Evolutionary conservation across 2,888 invertebrate species (phyloP).

Genomic region (Cheilosia impressa): DNA sequence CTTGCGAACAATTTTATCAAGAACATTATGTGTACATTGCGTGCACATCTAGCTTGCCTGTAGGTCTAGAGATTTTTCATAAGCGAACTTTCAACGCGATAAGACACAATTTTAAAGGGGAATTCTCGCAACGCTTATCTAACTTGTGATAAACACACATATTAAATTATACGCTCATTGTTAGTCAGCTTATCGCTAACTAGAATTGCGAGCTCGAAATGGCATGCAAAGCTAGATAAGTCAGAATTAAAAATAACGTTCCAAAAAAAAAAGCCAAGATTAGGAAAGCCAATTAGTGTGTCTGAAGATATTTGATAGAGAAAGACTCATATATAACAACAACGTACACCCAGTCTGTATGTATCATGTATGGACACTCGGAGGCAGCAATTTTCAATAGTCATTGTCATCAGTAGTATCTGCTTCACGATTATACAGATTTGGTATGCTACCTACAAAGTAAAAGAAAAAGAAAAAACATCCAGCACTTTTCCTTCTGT

Average conservation of each 20-base stretch:
- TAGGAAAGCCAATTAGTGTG: too few species aligned
- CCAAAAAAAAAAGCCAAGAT: too few species aligned
- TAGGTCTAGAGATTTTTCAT: too few species aligned
- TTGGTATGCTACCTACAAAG: constrained; percentile 62
- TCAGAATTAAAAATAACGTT: too few species aligned
- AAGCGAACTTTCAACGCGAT: neutral
- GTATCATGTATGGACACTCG: too few species aligned
- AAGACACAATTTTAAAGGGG: neutral
- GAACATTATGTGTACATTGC: too few species aligned
- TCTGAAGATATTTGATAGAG: too few species aligned
- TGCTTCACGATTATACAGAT: constrained; percentile 47
- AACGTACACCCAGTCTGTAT: too few species aligned
- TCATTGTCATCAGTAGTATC: constrained; percentile 59
- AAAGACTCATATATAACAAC: too few species aligned
- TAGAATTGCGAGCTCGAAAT: neutral
- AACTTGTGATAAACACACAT: constrained; percentile 9
- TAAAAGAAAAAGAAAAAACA: neutral
- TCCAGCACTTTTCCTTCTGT: constrained; percentile 59
- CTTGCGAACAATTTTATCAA: too few species aligned
- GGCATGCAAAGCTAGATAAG: too few species aligned
- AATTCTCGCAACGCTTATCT: constrained; percentile 9
- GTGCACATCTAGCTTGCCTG: too few species aligned
- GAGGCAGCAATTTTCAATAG: constrained; percentile 21
- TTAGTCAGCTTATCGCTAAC: neutral
- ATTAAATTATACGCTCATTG: neutral